These are phyloP conservation scores for Drosophila nasuta DNA, from an alignment of 1,140 invertebrate genomes.

Conservation along the genomic window DNA sequence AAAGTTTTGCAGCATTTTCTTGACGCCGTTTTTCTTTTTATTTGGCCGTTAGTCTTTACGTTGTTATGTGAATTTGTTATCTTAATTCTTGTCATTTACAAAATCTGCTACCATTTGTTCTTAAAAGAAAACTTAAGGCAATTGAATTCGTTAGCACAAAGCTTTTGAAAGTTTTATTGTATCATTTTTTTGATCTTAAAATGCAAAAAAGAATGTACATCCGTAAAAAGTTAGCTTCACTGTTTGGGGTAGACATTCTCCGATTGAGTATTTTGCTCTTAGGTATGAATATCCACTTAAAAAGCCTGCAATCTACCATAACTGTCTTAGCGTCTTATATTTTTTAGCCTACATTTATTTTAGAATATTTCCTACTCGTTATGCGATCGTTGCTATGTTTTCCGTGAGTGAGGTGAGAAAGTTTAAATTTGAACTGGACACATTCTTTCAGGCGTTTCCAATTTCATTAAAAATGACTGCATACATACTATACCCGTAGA, in stretches of 20 bases:
- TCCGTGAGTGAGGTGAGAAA: too few relatives aligned
- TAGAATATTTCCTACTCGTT: too few relatives aligned
- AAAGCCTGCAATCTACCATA: too few relatives aligned
- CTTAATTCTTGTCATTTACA: conserved; percentile 82
- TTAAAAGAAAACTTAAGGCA: conserved; percentile 77
- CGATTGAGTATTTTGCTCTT: not conserved
- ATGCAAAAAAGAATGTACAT: not conserved
- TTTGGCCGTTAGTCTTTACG: conserved; percentile 43
- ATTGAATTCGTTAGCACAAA: conserved; percentile 71
- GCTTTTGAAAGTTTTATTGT: conserved; percentile 46
- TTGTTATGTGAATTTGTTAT: conserved; percentile 75
- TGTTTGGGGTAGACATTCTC: not conserved
- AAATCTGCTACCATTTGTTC: conserved; percentile 71
- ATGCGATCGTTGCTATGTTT: too few relatives aligned
- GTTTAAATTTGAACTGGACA: too few relatives aligned
- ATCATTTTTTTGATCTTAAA: conserved; percentile 13
- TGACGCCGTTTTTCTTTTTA: conserved; percentile 37
- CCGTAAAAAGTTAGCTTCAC: not conserved
- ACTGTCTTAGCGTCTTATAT: too few relatives aligned
- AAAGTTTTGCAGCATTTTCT: conserved; percentile 66
- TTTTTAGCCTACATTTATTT: too few relatives aligned
- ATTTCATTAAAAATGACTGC: conserved; percentile 11
- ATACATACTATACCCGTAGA: not conserved
- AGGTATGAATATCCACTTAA: not conserved
- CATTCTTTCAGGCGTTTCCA: too few relatives aligned